Base-by-base conservation (phyloP, 2,797 vertebrate species). In the Urosaurus nigricauda region DNA sequence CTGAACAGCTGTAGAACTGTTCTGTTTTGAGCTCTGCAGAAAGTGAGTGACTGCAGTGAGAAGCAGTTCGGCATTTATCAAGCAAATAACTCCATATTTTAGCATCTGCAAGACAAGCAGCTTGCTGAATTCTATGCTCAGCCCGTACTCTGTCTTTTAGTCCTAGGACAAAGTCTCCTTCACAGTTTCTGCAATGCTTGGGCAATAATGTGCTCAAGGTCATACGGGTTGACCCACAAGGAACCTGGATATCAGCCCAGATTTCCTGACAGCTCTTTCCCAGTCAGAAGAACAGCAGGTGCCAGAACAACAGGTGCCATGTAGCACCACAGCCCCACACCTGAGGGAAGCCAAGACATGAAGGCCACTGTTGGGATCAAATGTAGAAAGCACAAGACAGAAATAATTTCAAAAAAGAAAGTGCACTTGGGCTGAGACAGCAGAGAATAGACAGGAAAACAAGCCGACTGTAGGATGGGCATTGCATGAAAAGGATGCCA, bases 161-260 rank as follows among this genome's bases (percentile, higher is more conserved):
- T 35, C 11, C 70, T 47, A 51, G 26, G 29, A 19, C 47, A 79
- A 65, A 80, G 74, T 58, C 37, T n/a, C 26, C 60, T 83, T 74
- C 75, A 60, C 32, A 5, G 5, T 83, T 89, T 77, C 84, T 86
- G 32, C 77, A 80, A 37, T 71, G 13, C 51, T 19, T 11, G 9
- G 63, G 74, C 13, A 73, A 70, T 29, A 73, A 70, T 6, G 14
- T 68, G 1, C 80, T 56, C 71, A 89, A 86, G 84, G 73, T 86
- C 68, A 56, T 37, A 16, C 11, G 24, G 7, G 13, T 2, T 74
- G 24, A 29, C 43, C 71, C 56, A 82, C 83, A 29, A 37, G 43
- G 47, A 58, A 35, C 35, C 4, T 89, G 58, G 79, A 86, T 29
- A 86, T 17, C n/a, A 56, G 68, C 84, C 78, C n/a, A 86, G 43